Base-by-base conservation (phyloP, 2,113 vertebrate species). In the Syngnathus typhle region DNA sequence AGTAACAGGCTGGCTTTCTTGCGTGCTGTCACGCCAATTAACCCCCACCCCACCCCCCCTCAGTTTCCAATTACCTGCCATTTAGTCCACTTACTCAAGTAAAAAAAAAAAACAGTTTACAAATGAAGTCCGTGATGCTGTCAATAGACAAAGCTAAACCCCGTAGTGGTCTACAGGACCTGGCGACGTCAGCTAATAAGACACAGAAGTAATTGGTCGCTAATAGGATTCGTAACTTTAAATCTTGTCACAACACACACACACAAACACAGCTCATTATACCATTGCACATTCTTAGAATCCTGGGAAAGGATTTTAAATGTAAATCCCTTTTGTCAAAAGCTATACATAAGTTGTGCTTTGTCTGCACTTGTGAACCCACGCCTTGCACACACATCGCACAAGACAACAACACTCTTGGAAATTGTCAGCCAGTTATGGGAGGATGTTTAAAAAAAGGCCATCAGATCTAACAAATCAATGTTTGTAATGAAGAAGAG, bases 191-290 rank as follows among this genome's bases (percentile, higher is more conserved):
- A 70, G 74, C 39, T 74, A 66, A 67, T 68, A 59, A 61, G 59
- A n/a, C 51, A 65, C 11, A 41, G 36, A 72, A 72, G 51, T 64
- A 70, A 73, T 58, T 47, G 59, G 59, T 60, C 60, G 38, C 60
- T 82, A 87, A 87, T 82, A 72, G 80, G 83, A 82, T 85, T 82
- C 27, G 23, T 70, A 41, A 72, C 68, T 76, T 74, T 75, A 79
- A 75, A 77, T 72, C 63, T n/a, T 6, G 13, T 44, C 37, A 58
- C 54, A 47, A 64, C 51, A 61, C 72, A 36, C 69, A 47, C 49
- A 18, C 58, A 62, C 47, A 62, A 36, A 63, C 41, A 21, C 16
- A 46, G 19, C 47, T 55, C 54, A 39, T 72, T 77, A 63, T 58
- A 64, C 67, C 61, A 43, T 61, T 38, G 38, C 43, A 44, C 32